Percentiles rank a stretch among this genome's conserved stretches.
Conservation (phyloP, 2,797 vertebrate genomes). For the Brachyrhaphis roseni region DNA sequence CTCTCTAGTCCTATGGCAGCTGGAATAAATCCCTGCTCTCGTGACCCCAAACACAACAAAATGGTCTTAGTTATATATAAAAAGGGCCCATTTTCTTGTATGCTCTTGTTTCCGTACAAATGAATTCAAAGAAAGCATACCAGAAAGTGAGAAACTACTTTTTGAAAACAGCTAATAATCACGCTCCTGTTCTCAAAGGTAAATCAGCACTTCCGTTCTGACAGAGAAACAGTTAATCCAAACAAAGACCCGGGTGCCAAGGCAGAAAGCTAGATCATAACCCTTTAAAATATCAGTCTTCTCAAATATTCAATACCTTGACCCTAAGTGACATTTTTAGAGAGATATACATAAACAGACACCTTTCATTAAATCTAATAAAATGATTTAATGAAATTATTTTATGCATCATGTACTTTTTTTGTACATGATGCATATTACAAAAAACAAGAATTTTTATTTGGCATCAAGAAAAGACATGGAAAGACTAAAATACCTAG, state of each 20-base stretch:
- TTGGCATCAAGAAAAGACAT: background rate
- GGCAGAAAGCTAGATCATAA: conserved; percentile 51
- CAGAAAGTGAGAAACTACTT: background rate
- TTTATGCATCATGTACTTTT: too few relatives aligned
- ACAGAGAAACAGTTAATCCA: conserved; percentile 30
- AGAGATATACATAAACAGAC: conserved; percentile 39
- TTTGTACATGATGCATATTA: background rate
- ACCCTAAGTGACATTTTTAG: conserved; percentile 3
- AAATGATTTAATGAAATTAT: too few relatives aligned
- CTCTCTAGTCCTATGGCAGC: background rate
- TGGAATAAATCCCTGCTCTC: background rate
- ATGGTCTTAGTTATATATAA: background rate
- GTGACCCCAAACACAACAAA: background rate
- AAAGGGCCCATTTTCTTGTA: background rate
- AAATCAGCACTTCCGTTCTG: conserved; percentile 15
- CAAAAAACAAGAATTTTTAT: background rate
- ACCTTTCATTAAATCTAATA: too few relatives aligned
- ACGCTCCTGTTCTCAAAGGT: background rate
- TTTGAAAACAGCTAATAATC: background rate
- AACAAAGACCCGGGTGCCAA: conserved; percentile 50
- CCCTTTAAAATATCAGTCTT: conserved; percentile 63
- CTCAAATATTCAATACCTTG: conserved; percentile 1
- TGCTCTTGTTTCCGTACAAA: background rate
- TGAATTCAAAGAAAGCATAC: background rate
- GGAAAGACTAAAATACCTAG: background rate